These are phyloP conservation scores for Atta cephalotes DNA, from an alignment of 1,140 invertebrate species.

Conservation along the genomic window DNA sequence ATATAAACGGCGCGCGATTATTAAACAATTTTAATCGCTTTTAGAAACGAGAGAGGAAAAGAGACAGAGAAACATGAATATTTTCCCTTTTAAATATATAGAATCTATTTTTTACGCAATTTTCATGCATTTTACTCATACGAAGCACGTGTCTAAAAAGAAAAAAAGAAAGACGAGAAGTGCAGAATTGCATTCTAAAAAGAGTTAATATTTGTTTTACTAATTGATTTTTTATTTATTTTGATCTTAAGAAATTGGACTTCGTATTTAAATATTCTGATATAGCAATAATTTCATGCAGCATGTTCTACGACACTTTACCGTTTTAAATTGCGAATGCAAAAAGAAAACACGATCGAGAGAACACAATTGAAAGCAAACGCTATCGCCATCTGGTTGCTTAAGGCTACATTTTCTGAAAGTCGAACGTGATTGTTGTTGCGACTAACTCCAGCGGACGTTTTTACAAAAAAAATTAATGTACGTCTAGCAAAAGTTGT, in stretches of 20 bases:
- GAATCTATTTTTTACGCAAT: neutral
- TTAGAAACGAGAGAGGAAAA: neutral
- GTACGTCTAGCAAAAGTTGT: neutral
- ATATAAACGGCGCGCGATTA: neutral
- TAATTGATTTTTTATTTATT: neutral
- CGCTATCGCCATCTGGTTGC: neutral
- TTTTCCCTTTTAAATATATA: neutral
- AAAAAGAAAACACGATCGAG: neutral
- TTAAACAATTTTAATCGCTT: neutral
- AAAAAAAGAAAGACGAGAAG: neutral
- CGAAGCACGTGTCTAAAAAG: neutral
- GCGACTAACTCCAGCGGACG: neutral
- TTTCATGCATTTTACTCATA: neutral
- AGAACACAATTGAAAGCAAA: neutral
- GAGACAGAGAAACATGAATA: neutral
- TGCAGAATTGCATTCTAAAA: neutral
- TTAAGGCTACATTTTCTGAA: neutral
- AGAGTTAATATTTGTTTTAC: neutral
- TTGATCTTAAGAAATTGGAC: neutral
- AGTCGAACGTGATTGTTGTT: neutral
- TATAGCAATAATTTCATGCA: neutral
- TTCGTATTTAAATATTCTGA: neutral
- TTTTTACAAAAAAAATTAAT: neutral
- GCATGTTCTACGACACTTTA: neutral
- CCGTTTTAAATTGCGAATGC: neutral